phyloP scores from a whole-genome alignment of 2,797 vertebrate genomes.

The Steatocranus sp. region DNA sequence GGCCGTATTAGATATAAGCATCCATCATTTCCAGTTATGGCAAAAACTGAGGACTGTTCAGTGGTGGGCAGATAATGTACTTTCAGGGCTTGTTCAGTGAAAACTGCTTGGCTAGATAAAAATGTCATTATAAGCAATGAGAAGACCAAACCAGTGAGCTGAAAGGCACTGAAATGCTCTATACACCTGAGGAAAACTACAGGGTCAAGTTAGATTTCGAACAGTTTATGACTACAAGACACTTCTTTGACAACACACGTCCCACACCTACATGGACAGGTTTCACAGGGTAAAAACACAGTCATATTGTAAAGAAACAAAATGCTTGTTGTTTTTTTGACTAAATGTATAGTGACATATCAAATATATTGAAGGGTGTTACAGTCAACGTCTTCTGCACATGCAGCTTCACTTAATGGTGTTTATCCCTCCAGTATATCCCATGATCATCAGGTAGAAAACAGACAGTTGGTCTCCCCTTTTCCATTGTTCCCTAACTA shows the following conservation, averaged over 20 bases:
- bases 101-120: neutral
- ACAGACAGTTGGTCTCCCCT: neutral
- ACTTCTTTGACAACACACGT: neutral
- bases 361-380: neutral
- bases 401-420: neutral
- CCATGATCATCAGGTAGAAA: neutral
- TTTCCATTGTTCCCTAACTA: neutral
- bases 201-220: neutral
- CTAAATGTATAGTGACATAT: neutral
- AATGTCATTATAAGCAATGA: neutral
- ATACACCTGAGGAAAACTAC: neutral
- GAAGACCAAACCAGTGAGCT: neutral
- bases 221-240: neutral
- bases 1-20: neutral
- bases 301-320: neutral
- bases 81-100: neutral
- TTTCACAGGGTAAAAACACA: neutral
- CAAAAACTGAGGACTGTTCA: neutral
- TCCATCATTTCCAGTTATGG: neutral
- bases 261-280: neutral
- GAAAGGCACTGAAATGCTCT: neutral
- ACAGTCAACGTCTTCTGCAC: neutral
- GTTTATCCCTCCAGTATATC: neutral
- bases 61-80: neutral
- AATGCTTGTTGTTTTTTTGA: neutral